phyloP scores from a whole-genome alignment of 2,888 invertebrate species.

The Eilema depressum region DNA sequence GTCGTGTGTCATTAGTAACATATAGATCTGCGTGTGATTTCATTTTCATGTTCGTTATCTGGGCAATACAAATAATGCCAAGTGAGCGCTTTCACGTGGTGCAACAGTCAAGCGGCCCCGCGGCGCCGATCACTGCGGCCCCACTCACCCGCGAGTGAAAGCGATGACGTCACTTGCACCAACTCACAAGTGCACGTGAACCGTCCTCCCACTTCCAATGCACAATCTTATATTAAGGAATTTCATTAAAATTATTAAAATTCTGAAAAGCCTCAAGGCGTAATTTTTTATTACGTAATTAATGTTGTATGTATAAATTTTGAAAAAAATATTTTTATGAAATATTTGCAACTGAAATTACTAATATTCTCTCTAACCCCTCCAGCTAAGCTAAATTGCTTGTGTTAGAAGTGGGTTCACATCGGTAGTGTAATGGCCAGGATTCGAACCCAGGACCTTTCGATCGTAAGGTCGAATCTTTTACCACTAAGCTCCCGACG shows the following conservation, averaged over 20 bases:
- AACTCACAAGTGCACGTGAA: slow-evolving; percentile 57
- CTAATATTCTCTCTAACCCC: no score
- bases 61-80: slow-evolving; percentile 58
- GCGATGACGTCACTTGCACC: slow-evolving; percentile 70
- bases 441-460: no score
- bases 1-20: slow-evolving; percentile 12
- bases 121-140: slow-evolving; percentile 40
- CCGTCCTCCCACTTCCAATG: slow-evolving; percentile 34
- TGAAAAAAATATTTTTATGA: neutral
- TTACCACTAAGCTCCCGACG: no score
- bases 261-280: neutral
- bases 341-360: no score
- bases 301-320: neutral
- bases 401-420: no score
- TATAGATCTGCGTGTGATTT: slow-evolving; percentile 37
- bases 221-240: slow-evolving; percentile 10
- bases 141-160: slow-evolving; percentile 68
- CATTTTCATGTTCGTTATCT: slow-evolving; percentile 42
- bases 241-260: neutral
- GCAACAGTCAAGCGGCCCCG: slow-evolving; percentile 55
- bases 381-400: no score
- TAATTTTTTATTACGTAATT: neutral
- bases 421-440: no score
- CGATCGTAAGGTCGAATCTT: no score
- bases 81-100: slow-evolving; percentile 73